phyloP scores from a whole-genome alignment of 2,113 vertebrate species.

The Mastomys coucha region DNA sequence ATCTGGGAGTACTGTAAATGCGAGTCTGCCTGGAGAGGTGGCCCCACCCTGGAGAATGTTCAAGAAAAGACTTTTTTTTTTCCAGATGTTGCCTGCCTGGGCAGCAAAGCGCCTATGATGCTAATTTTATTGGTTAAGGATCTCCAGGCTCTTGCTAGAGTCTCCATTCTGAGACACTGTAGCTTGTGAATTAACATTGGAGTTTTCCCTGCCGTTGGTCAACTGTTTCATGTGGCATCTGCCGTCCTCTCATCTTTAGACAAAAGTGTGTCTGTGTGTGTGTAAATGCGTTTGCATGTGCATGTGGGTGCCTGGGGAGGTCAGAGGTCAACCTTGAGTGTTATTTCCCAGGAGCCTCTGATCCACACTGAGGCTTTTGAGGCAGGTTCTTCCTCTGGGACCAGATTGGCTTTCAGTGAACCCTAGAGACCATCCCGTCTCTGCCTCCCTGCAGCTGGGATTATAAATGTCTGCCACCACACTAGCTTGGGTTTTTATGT shows the following conservation, averaged over 20 bases:
- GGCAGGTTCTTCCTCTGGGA: background rate
- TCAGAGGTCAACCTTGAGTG: background rate
- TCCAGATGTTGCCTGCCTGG: background rate
- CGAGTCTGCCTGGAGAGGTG: background rate
- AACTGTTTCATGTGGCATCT: background rate
- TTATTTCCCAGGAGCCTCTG: background rate
- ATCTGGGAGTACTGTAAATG: background rate
- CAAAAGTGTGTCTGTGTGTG: background rate
- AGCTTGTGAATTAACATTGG: background rate
- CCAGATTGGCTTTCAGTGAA: background rate
- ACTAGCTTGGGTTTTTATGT: background rate
- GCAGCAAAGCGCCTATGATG: background rate
- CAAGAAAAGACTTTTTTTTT: background rate
- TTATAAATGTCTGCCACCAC: background rate
- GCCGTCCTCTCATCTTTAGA: background rate
- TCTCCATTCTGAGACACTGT: background rate
- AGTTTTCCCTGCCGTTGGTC: background rate
- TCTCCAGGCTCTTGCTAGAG: background rate
- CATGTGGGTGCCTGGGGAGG: too few relatives aligned
- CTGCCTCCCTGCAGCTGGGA: background rate
- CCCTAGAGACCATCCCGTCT: background rate
- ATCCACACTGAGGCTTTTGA: background rate
- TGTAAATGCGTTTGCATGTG: background rate
- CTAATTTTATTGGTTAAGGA: background rate
- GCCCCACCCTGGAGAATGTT: background rate